phyloP scores from a whole-genome alignment of 2,797 vertebrate genomes.

The Sciaenops ocellatus region DNA sequence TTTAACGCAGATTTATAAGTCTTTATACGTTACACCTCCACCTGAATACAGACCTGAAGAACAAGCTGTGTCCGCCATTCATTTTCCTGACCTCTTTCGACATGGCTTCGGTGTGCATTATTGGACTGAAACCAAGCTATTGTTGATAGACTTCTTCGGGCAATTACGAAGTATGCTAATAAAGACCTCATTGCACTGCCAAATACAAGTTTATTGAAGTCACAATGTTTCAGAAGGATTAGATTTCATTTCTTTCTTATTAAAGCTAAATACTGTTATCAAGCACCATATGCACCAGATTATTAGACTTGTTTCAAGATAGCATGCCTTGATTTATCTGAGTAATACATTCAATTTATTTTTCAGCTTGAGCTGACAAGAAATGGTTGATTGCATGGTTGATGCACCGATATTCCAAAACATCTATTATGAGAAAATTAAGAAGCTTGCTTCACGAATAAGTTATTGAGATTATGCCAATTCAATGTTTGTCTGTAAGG shows the following conservation, averaged over 20 bases:
- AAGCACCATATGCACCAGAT: conserved; percentile 37
- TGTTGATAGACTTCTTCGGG: background rate
- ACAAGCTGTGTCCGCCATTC: background rate
- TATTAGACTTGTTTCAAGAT: conserved; percentile 48
- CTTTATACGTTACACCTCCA: conserved; percentile 12
- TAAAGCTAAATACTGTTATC: conserved; percentile 47
- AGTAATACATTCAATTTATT: conserved; percentile 18
- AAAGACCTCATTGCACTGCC: background rate
- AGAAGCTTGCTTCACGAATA: conserved; percentile 23
- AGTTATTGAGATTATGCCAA: conserved; percentile 1
- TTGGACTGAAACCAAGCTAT: conserved; percentile 25
- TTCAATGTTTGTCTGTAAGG: conserved; percentile 4
- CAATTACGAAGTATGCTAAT: background rate
- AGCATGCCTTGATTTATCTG: conserved; percentile 48
- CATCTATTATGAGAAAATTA: conserved; percentile 32
- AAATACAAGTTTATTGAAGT: conserved; percentile 36
- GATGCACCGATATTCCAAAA: conserved; percentile 38
- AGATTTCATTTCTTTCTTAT: conserved; percentile 33
- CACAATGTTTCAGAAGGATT: conserved; percentile 36
- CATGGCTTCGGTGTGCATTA: background rate
- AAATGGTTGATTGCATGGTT: conserved; percentile 36
- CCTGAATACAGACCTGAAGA: conserved; percentile 12
- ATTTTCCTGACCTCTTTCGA: conserved; percentile 10
- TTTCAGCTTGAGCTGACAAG: conserved; percentile 31
- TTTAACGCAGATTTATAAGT: conserved; percentile 22